A percentile compares a stretch with the other conserved stretches of the same genome.
phyloP scores from a whole-genome alignment of 2,797 vertebrate species.

The Enteromius unitaeniatus region DNA sequence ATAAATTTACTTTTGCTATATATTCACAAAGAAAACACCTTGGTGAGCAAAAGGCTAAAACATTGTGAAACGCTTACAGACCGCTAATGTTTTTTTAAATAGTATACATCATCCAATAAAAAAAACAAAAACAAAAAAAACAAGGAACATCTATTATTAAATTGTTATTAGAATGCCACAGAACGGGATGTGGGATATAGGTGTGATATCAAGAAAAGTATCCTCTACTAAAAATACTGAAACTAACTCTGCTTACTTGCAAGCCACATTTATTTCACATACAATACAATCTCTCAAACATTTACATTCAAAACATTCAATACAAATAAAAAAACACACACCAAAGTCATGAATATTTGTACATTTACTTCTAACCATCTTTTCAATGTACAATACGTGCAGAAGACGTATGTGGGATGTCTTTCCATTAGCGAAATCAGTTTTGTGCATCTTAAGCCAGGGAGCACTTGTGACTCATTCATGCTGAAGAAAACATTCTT shows the following conservation, averaged over 20 bases:
- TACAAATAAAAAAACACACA: background rate
- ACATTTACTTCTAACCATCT: background rate
- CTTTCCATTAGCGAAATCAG: background rate
- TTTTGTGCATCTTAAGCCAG: slow-evolving; percentile 13
- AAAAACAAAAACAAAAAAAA: background rate
- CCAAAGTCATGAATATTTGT: background rate
- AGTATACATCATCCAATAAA: background rate
- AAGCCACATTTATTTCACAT: background rate
- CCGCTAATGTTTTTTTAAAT: background rate
- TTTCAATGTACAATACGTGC: background rate
- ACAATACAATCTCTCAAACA: background rate
- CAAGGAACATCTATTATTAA: background rate
- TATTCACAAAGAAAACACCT: background rate
- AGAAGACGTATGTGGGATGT: background rate
- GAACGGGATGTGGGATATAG: background rate
- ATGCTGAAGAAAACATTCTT: slow-evolving; percentile 27
- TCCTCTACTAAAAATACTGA: background rate
- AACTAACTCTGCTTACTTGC: background rate
- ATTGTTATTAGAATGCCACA: too few relatives aligned
- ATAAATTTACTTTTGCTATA: background rate
- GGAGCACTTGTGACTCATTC: background rate
- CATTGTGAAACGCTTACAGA: background rate
- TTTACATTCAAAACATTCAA: background rate
- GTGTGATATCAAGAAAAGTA: background rate
- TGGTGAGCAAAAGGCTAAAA: background rate